phyloP scores from a whole-genome alignment of 2,113 vertebrate genomes.

The Gopherus evgoodei region DNA sequence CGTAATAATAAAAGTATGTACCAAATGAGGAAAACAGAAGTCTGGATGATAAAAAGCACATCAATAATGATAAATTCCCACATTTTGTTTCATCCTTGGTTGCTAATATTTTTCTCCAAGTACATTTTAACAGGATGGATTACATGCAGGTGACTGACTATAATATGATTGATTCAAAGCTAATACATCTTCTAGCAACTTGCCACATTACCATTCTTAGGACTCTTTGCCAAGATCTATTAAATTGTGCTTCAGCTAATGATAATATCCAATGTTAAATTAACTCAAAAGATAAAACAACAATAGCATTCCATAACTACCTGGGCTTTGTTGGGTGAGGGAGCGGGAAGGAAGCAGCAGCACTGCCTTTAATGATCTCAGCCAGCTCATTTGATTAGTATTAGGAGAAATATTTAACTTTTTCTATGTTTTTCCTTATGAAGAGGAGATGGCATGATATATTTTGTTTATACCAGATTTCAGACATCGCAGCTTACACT shows the following conservation, averaged over 20 bases:
- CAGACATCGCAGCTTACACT: not conserved
- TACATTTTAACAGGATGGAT: not conserved
- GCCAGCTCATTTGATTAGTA: not conserved
- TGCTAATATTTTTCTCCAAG: not conserved
- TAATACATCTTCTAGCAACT: not conserved
- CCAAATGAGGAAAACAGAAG: not conserved
- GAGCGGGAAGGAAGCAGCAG: not conserved
- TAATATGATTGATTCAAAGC: not conserved
- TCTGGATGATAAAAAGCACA: not conserved
- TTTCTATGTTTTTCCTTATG: not conserved
- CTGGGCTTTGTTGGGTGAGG: accelerated
- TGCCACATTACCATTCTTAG: not conserved
- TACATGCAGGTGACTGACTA: not conserved
- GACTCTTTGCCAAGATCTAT: not conserved
- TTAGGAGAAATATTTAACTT: not conserved
- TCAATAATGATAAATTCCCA: not conserved
- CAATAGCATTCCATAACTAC: not conserved
- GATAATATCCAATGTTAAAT: not conserved
- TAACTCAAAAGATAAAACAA: not conserved
- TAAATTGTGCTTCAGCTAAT: not conserved
- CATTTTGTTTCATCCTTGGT: not conserved
- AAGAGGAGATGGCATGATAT: not conserved
- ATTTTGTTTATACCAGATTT: not conserved
- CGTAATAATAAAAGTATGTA: not conserved
- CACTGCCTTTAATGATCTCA: not conserved